phyloP scores from a whole-genome alignment of 2,888 invertebrate genomes.

The Pecten maximus region DNA sequence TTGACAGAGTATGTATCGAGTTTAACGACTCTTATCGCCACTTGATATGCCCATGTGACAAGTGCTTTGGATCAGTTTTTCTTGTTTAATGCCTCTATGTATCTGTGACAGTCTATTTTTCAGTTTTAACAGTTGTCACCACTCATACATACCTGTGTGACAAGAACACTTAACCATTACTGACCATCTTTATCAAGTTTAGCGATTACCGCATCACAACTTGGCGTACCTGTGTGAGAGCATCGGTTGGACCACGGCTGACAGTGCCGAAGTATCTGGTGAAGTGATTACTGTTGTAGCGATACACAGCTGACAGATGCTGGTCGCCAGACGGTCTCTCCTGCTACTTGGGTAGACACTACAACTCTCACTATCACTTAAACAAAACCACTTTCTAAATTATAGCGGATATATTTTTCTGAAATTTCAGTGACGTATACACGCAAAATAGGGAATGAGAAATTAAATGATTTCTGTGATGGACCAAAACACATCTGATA shows the following conservation, averaged over 20 bases:
- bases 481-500: neutral
- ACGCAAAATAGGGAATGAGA: neutral
- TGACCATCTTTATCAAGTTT: no score
- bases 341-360: neutral
- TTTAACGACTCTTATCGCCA: no score
- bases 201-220: no score
- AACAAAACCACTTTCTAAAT: neutral
- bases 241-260: neutral
- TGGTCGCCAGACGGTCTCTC: neutral
- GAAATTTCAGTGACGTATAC: neutral
- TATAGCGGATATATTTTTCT: neutral
- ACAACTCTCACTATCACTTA: neutral
- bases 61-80: no score
- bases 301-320: neutral
- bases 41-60: no score
- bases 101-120: no score
- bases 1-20: no score
- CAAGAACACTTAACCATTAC: no score
- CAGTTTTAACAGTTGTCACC: no score
- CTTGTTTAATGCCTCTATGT: no score
- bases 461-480: slow-evolving; percentile 5
- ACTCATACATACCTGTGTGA: no score
- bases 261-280: neutral
- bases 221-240: neutral
- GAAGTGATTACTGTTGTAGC: neutral